phyloP scores from a whole-genome alignment of 2,113 vertebrate genomes.

The Carettochelys insculpta region DNA sequence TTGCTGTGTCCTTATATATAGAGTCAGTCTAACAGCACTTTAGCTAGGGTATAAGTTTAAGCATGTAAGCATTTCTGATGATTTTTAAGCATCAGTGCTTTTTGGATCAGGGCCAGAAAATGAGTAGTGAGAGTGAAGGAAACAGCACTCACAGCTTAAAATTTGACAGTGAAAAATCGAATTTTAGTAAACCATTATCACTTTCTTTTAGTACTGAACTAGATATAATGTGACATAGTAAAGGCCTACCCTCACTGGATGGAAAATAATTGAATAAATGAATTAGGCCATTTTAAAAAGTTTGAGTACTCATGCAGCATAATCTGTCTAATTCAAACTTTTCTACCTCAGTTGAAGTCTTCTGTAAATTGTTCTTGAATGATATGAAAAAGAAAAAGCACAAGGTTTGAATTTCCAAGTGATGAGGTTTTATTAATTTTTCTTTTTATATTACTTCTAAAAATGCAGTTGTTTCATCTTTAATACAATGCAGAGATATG shows the following conservation, averaged over 20 bases:
- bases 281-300: background rate
- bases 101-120: background rate
- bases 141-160: background rate
- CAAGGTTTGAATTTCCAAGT: conserved; percentile 28
- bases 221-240: conserved; percentile 24
- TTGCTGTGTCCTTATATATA: background rate
- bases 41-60: background rate
- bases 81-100: background rate
- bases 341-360: conserved; percentile 17
- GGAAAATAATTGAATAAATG: conserved; percentile 33
- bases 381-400: conserved; percentile 34
- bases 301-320: background rate
- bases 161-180: background rate
- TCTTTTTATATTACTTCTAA: conserved; percentile 33
- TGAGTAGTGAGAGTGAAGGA: background rate
- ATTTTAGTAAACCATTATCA: background rate
- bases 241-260: conserved; percentile 10
- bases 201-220: background rate
- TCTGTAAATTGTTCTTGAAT: conserved; percentile 14
- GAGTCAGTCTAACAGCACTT: background rate
- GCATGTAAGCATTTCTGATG: background rate
- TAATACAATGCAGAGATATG: conserved; percentile 24
- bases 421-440: conserved; percentile 16
- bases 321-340: conserved; percentile 18
- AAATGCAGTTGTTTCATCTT: conserved; percentile 64